Evolutionary conservation across 30 jellyfish, hydroid and myxozoan species (phyloP).

Genomic region (Aurelia sp.): DNA sequence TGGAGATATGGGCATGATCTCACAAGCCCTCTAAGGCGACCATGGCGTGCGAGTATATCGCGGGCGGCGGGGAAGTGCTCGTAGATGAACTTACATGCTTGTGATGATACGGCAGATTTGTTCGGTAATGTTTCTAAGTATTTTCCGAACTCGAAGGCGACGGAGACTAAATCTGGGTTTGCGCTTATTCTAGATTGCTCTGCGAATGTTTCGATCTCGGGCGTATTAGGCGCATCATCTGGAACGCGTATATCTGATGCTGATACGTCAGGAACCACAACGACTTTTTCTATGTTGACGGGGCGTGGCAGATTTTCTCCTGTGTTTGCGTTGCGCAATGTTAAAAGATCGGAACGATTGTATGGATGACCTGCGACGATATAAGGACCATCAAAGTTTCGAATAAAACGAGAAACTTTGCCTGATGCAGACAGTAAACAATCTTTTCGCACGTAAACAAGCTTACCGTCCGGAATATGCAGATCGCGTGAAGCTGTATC

Average conservation of each 20-base stretch:
- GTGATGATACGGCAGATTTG: neutral
- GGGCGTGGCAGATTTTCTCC: neutral
- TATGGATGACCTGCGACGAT: conserved; percentile 17
- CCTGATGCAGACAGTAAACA: neutral
- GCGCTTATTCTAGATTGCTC: neutral
- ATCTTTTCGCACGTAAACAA: conserved; percentile 10
- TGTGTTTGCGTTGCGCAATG: neutral
- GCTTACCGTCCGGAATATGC: conserved; percentile 14
- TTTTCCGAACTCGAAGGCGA: neutral
- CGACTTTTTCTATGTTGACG: neutral
- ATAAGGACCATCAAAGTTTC: no score
- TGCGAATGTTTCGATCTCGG: no score
- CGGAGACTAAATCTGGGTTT: neutral
- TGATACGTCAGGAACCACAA: neutral
- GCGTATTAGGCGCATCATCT: neutral
- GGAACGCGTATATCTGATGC: neutral
- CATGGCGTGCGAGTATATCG: neutral
- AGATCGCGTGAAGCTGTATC: conserved; percentile 18
- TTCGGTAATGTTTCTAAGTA: neutral
- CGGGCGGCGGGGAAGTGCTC: neutral
- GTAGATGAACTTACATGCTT: neutral
- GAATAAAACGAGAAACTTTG: neutral
- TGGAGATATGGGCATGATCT: conserved; percentile 14
- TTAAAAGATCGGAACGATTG: conserved; percentile 3
- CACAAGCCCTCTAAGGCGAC: neutral